Evolutionary conservation across 2,888 invertebrate genomes (phyloP).

Genomic region (Sinopyrophorus schimmeli): DNA sequence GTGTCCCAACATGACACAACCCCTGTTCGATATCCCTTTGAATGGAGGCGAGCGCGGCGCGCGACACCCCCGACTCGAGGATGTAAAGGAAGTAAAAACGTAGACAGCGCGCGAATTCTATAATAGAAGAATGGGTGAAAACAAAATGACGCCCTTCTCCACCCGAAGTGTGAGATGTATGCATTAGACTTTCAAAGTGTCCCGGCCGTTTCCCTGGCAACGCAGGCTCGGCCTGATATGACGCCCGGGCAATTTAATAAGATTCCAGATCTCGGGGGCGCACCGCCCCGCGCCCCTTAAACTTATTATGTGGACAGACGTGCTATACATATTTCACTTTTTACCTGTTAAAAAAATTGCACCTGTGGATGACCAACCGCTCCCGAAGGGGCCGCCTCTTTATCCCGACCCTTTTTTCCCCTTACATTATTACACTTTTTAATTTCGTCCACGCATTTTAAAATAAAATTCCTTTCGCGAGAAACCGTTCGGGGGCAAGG

Average conservation of each 20-base stretch:
- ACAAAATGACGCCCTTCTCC: slow-evolving; percentile 52
- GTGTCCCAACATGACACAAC: slow-evolving; percentile 26
- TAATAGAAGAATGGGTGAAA: slow-evolving; percentile 54
- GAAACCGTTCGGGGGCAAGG: too few species aligned
- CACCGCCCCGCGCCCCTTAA: slow-evolving; percentile 37
- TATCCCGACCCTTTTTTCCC: too few species aligned
- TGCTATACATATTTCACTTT: slow-evolving; percentile 55
- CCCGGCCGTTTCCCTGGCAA: slow-evolving; percentile 71
- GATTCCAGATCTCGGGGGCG: slow-evolving; percentile 56
- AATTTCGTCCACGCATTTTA: too few species aligned
- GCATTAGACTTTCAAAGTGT: slow-evolving; percentile 59
- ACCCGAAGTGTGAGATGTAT: slow-evolving; percentile 56
- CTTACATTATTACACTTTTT: too few species aligned
- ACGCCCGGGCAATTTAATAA: slow-evolving; percentile 65
- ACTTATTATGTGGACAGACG: slow-evolving; percentile 45
- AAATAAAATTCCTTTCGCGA: too few species aligned
- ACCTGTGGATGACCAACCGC: slow-evolving; percentile 33
- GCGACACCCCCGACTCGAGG: slow-evolving; percentile 44
- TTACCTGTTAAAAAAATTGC: slow-evolving; percentile 29
- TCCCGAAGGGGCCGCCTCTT: too few species aligned
- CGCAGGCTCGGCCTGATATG: slow-evolving; percentile 66
- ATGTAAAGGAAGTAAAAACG: slow-evolving; percentile 42
- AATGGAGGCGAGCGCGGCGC: slow-evolving; percentile 31
- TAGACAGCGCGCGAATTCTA: slow-evolving; percentile 40
- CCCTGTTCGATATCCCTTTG: slow-evolving; percentile 34